A percentile compares a stretch with the other conserved stretches of the same genome.
These are phyloP conservation scores for Calypte anna DNA, from an alignment of 2,113 vertebrate species.

Conservation along the genomic window DNA sequence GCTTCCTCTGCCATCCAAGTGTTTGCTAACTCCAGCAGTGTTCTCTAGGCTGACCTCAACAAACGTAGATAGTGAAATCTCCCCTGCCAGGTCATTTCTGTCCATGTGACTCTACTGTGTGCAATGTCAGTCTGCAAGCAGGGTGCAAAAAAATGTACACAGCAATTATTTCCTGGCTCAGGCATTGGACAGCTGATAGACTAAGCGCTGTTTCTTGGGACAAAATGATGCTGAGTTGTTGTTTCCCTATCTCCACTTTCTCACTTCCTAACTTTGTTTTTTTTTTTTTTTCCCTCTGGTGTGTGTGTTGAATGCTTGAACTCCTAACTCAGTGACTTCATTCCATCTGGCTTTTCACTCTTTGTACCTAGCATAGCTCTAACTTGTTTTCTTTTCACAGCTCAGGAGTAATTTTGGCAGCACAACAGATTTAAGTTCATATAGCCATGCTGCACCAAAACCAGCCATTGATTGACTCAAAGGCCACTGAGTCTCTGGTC, in stretches of 20 bases:
- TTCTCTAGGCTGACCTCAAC: neutral
- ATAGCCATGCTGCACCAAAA: neutral
- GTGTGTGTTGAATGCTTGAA: neutral
- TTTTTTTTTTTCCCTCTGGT: neutral
- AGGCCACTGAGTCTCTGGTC: neutral
- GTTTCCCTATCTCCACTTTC: neutral
- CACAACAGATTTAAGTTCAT: neutral
- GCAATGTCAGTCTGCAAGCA: neutral
- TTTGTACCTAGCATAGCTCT: neutral
- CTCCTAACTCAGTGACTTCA: neutral
- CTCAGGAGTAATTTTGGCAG: neutral
- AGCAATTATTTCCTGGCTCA: neutral
- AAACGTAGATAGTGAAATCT: neutral
- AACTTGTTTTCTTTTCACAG: neutral
- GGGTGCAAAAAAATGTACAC: neutral
- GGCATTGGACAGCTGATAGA: neutral
- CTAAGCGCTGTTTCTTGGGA: neutral
- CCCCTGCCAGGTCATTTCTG: neutral
- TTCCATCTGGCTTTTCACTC: neutral
- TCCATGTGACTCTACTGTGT: neutral
- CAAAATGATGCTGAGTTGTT: neutral
- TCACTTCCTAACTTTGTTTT: neutral
- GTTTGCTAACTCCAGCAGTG: neutral
- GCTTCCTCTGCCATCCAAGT: neutral
- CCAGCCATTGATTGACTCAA: neutral